These are phyloP conservation scores for Hirtodrosophila alboralis DNA, from an alignment of 2,888 invertebrate genomes.

Conservation along the genomic window DNA sequence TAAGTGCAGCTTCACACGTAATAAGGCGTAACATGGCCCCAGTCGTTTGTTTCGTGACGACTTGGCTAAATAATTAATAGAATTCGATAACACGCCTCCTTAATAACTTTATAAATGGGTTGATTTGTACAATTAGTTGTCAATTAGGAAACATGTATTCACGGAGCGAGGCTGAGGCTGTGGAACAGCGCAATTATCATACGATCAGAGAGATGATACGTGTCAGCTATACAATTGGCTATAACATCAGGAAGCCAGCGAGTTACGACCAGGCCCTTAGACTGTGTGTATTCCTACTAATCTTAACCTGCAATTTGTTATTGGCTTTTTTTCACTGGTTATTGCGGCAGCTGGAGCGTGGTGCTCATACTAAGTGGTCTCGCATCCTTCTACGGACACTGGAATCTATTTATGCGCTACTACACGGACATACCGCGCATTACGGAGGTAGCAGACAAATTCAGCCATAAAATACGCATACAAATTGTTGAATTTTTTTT, in stretches of 20 bases:
- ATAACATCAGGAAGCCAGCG: constrained; percentile 62
- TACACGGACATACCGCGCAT: constrained; percentile 64
- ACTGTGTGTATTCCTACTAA: constrained; percentile 45
- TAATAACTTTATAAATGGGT: not conserved
- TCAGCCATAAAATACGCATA: constrained; percentile 12
- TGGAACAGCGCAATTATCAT: constrained; percentile 60
- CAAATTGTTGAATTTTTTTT: constrained; percentile 30
- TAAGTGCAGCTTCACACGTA: constrained; percentile 61
- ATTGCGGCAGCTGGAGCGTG: constrained; percentile 59
- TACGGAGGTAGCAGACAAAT: constrained; percentile 55
- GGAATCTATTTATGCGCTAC: constrained; percentile 45
- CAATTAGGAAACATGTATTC: constrained; percentile 71
- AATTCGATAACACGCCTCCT: constrained; percentile 36
- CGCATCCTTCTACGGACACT: constrained; percentile 71
- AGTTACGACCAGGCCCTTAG: constrained; percentile 46
- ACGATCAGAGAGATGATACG: constrained; percentile 66
- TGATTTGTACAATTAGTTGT: constrained; percentile 36
- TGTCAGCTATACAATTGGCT: constrained; percentile 62
- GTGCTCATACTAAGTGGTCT: constrained; percentile 48
- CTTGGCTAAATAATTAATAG: constrained; percentile 51
- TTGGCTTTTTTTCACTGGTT: not conserved
- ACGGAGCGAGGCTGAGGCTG: constrained; percentile 35
- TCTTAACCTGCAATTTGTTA: not conserved
- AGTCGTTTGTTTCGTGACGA: constrained; percentile 7
- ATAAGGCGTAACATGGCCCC: constrained; percentile 52